phyloP scores from a whole-genome alignment of 2,888 invertebrate genomes.

The Yponomeuta cagnagella region DNA sequence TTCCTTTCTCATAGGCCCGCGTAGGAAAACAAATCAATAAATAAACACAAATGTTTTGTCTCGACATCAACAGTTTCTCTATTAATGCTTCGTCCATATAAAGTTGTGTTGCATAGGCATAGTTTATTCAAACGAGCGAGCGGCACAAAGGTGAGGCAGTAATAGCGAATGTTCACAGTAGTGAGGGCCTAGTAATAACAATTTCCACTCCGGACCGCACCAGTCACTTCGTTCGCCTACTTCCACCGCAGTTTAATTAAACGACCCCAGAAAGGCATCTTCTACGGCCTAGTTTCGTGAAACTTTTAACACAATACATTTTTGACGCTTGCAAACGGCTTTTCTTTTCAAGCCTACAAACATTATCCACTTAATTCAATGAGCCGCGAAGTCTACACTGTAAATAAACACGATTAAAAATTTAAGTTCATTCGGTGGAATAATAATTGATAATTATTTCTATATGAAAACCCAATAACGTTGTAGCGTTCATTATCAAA shows the following conservation, averaged over 20 bases:
- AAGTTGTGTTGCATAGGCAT: not conserved
- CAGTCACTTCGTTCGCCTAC: slow-evolving; percentile 8
- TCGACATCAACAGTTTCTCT: not conserved
- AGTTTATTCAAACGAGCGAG: slow-evolving; percentile 1
- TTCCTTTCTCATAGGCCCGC: slow-evolving; percentile 18
- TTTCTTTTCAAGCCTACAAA: not conserved
- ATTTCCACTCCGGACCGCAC: slow-evolving; percentile 12
- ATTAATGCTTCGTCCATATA: not conserved
- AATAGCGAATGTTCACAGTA: not conserved
- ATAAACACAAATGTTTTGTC: slow-evolving; percentile 14
- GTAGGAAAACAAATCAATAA: slow-evolving; percentile 21
- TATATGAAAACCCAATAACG: not conserved
- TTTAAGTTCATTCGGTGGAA: not conserved
- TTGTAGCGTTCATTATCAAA: not conserved
- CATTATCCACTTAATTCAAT: too few species aligned
- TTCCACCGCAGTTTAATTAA: slow-evolving; percentile 12
- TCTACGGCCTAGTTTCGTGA: not conserved
- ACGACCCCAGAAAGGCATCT: slow-evolving; percentile 8
- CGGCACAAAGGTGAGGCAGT: not conserved
- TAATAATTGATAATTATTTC: not conserved
- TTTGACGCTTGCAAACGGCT: not conserved
- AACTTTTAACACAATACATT: slow-evolving; percentile 2
- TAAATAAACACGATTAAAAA: not conserved
- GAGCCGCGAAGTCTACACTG: not conserved
- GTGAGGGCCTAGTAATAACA: not conserved